Evolutionary conservation across 30 jellyfish, hydroid and myxozoan species (phyloP), one percentile per base, ranked within the genome.

Genomic region (Aurelia aurita complex sp. Pacific): DNA sequence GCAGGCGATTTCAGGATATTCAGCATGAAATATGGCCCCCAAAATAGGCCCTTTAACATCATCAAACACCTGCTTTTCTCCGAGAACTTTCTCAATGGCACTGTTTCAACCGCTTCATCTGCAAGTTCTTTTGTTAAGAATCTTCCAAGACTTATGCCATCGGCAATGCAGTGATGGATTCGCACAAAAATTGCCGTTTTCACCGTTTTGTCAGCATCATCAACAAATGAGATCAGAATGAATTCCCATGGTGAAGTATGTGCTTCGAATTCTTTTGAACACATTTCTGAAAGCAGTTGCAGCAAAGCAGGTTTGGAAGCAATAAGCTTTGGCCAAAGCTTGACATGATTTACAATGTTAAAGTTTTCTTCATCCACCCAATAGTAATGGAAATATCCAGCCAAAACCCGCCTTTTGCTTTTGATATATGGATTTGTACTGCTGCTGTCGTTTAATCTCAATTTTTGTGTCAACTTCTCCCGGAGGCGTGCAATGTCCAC

Each of bases 221-320:
- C 89, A 35, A 84, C 46, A 51, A 54, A 80, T 8, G 97, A 89
- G 4, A 91, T 77, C 17, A 79, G 79, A 2, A 72, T 62, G 52
- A 61, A 74, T 59, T 91, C 97, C 97, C 97, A 91, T 3, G 97
- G 97, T 19, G 97, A 91, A 46, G 57, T 62, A 17, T 36, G 38
- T 51, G 40, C 72, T 72, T 77, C 73, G 46, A 90, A 76, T 69
- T 79, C 91, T 38, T 77, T 62, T 4, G 88, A 73, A 23, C 95
- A 90, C 23, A 73, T 85, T 40, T 57, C 14, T 18, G 94, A 80
- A 11, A 90, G 59, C 14, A 90, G 68, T 3, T 67, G 13, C 40
- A 77, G 91, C 43, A 80, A 69, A n/a, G 38, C 70, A 32, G 11
- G 38, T 76, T 83, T 80, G 3, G 91, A 38, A 29, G 36, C 52